A percentile compares a stretch with the other conserved stretches of the same genome.
Conservation (phyloP, 2,888 invertebrate species). For the Calliopum simillimum region DNA sequence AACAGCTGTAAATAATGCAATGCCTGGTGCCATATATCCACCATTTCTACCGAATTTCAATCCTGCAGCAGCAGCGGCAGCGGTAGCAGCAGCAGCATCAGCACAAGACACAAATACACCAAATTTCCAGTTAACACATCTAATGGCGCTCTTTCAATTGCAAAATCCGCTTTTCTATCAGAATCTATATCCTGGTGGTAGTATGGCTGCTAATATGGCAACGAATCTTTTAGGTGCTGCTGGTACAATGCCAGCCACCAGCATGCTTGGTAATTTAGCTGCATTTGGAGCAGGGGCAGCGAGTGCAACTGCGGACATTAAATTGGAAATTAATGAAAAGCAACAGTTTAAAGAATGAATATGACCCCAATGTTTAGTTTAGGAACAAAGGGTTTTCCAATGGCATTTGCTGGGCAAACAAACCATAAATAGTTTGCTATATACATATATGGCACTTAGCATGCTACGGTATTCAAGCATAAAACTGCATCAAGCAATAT, state of each 20-base stretch:
- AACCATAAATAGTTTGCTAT: not conserved
- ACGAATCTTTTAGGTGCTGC: slow-evolving; percentile 39
- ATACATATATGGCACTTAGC: not conserved
- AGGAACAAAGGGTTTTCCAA: not conserved
- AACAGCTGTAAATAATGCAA: slow-evolving; percentile 7
- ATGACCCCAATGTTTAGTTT: not conserved
- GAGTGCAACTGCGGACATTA: slow-evolving; percentile 50
- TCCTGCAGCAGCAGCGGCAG: slow-evolving; percentile 42
- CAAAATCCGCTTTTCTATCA: slow-evolving; percentile 66
- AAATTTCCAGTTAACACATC: slow-evolving; percentile 62
- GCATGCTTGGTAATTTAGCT: slow-evolving; percentile 54
- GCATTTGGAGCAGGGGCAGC: slow-evolving; percentile 55
- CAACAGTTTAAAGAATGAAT: slow-evolving; percentile 56
- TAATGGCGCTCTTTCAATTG: slow-evolving; percentile 64
- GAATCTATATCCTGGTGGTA: slow-evolving; percentile 62
- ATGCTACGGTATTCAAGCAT: not conserved
- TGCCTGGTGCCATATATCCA: slow-evolving; percentile 45
- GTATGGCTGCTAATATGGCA: slow-evolving; percentile 50
- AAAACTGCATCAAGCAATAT: slow-evolving; percentile 5
- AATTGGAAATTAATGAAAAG: slow-evolving; percentile 55
- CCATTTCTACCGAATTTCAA: slow-evolving; percentile 54
- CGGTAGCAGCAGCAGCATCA: slow-evolving; percentile 49
- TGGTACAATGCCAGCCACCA: slow-evolving; percentile 37
- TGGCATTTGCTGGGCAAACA: not conserved
- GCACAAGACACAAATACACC: slow-evolving; percentile 45